phyloP scores from a whole-genome alignment of 2,113 vertebrate species.

The Heterotilapia buettikoferi region DNA sequence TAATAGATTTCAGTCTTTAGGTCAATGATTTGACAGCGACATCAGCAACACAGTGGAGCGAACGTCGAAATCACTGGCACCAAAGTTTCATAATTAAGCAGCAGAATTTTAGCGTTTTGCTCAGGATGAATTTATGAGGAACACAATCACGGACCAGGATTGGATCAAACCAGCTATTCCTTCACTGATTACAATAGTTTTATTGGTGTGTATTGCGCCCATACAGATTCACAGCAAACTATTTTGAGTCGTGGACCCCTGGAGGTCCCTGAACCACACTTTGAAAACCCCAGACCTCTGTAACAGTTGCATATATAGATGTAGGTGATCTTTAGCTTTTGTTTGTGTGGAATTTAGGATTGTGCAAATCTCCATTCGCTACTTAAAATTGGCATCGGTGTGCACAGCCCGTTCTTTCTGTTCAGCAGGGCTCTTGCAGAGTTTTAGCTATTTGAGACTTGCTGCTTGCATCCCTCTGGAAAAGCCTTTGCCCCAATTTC shows the following conservation, averaged over 20 bases:
- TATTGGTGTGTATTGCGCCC: background rate
- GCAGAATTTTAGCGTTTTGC: background rate
- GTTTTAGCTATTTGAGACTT: background rate
- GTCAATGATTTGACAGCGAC: background rate
- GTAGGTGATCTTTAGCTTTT: background rate
- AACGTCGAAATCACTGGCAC: background rate
- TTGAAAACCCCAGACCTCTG: background rate
- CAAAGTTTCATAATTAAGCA: background rate
- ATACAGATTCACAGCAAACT: background rate
- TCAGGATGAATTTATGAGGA: background rate
- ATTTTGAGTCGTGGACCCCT: background rate
- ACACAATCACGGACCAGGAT: background rate
- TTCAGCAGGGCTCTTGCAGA: background rate
- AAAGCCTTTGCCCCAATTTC: conserved; percentile 23
- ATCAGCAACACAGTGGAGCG: background rate
- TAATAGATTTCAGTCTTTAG: background rate
- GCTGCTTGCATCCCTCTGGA: background rate
- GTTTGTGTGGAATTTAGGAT: background rate
- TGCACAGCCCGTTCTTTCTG: background rate
- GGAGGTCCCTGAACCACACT: background rate
- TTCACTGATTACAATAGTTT: background rate
- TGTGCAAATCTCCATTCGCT: background rate
- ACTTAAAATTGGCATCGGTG: background rate
- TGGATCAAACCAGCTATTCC: background rate
- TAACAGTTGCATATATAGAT: background rate